Base-by-base conservation (phyloP, 2,797 vertebrate species). In the Anguilla obscura region DNA sequence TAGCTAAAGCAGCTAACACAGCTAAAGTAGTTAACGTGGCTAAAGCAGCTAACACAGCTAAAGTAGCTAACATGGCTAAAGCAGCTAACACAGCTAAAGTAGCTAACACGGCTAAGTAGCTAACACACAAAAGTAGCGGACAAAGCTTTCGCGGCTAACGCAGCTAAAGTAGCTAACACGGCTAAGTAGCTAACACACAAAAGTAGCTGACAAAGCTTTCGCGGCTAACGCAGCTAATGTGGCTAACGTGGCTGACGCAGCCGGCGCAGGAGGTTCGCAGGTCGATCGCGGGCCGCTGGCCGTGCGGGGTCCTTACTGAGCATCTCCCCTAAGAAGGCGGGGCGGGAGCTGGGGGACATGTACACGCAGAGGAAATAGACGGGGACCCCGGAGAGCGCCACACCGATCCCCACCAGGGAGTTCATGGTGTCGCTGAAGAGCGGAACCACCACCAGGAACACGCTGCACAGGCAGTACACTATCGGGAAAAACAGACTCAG, bases 341-440 rank as follows among this genome's bases (percentile, higher is more conserved):
- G 96, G 84, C 96, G 95, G 88, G 96, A 96, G 86, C 91, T 94
- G 66, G 93, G 33, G 0, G 96, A 95, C 89, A 96, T 91, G 90
- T 96, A 50, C 90, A 97, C 48, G 85, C 95, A 97, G 4, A 97
- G 0, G 87, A 85, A 97, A 91, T 97, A 97, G 84, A 97, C 89
- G 0, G 97, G 96, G 0, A 85, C 94, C 0, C 96, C 97, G 0
- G 96, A 97, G 50, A 97, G 90, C 0, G 96, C 96, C 50, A 97
- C 96, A 0, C 56, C 92, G 12, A 97, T 97, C 84, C 97, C 96
- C 91, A 97, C 96, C 84, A 97, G 90, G 52, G 96, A 96, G 95
- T 97, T 97, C 71, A 96, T 85, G 45, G 96, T 95, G 92, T 97
- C 96, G 5, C 96, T 97, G 95, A 95, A 97, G 88, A 97, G 96